A percentile compares a stretch with the other conserved stretches of the same genome.
phyloP scores from a whole-genome alignment of 2,888 invertebrate species.

The Matsumyia berberina region DNA sequence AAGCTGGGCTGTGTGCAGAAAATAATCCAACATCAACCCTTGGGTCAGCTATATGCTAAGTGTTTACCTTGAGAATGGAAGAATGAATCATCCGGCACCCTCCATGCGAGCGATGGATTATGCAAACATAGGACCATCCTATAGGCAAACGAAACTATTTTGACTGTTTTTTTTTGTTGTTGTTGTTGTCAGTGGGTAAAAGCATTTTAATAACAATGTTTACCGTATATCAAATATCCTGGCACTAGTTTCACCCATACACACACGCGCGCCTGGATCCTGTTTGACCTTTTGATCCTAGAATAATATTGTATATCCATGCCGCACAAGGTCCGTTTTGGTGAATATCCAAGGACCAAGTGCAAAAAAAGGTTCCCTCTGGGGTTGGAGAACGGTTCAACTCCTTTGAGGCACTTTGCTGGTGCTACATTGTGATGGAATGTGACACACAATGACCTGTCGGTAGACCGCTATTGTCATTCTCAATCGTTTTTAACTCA shows the following conservation, averaged over 20 bases:
- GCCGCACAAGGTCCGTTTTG: conserved; percentile 2
- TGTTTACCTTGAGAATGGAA: conserved; percentile 52
- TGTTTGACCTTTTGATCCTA: conserved; percentile 47
- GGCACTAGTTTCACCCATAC: conserved; percentile 22
- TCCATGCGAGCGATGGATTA: neutral
- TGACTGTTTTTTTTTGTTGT: conserved; percentile 10
- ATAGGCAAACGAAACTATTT: conserved; percentile 39
- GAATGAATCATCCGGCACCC: conserved; percentile 6
- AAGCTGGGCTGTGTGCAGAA: neutral
- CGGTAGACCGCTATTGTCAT: conserved; percentile 56
- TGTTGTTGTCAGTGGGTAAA: conserved; percentile 23
- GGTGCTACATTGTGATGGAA: conserved; percentile 3
- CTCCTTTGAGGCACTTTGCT: conserved; percentile 11
- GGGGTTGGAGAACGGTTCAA: conserved; percentile 18
- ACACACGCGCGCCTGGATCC: neutral
- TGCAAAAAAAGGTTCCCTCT: conserved; percentile 38
- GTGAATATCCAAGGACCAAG: conserved; percentile 20
- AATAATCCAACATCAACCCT: conserved; percentile 31
- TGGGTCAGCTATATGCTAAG: conserved; percentile 5
- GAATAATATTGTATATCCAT: conserved; percentile 48
- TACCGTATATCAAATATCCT: conserved; percentile 62
- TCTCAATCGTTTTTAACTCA: conserved; percentile 44
- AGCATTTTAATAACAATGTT: conserved; percentile 63
- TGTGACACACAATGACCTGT: conserved; percentile 39
- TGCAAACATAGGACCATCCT: conserved; percentile 26